A percentile compares a stretch with the other conserved stretches of the same genome.
Conservation (phyloP, 2,113 vertebrate species). For the Corythornis cristatus region DNA sequence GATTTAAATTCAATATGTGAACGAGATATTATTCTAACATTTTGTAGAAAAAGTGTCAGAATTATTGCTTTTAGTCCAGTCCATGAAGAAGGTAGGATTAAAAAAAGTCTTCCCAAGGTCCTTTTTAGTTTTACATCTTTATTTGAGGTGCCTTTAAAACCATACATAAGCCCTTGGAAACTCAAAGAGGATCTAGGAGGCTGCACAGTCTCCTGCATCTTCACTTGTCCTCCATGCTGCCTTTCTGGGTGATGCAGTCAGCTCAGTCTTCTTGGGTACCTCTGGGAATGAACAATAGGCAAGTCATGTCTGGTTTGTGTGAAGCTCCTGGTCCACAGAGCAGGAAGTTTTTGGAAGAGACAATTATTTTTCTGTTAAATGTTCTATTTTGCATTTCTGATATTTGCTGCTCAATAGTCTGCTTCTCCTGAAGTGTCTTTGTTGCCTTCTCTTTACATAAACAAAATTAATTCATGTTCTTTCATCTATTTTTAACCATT, state of each 20-base stretch:
- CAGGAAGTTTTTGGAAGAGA: neutral
- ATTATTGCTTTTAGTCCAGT: neutral
- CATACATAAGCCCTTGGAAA: neutral
- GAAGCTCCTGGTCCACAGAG: neutral
- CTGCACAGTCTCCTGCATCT: neutral
- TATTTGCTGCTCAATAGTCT: neutral
- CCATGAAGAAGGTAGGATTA: neutral
- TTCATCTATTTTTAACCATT: slow-evolving; percentile 45
- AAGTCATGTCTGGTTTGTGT: neutral
- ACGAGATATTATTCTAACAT: neutral
- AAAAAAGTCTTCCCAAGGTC: neutral
- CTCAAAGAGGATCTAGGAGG: neutral
- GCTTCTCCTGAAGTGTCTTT: neutral
- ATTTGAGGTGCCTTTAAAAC: neutral
- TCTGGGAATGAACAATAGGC: neutral
- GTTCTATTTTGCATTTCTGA: neutral
- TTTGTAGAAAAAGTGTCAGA: neutral
- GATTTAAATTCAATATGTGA: neutral
- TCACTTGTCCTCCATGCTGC: neutral
- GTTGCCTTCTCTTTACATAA: slow-evolving; percentile 8
- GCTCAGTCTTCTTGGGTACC: neutral
- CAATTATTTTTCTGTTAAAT: neutral
- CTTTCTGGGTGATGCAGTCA: neutral
- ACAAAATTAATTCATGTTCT: slow-evolving; percentile 22
- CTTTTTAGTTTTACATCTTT: neutral